phyloP scores from a whole-genome alignment of 2,888 invertebrate species.

The Lutraria lutraria region DNA sequence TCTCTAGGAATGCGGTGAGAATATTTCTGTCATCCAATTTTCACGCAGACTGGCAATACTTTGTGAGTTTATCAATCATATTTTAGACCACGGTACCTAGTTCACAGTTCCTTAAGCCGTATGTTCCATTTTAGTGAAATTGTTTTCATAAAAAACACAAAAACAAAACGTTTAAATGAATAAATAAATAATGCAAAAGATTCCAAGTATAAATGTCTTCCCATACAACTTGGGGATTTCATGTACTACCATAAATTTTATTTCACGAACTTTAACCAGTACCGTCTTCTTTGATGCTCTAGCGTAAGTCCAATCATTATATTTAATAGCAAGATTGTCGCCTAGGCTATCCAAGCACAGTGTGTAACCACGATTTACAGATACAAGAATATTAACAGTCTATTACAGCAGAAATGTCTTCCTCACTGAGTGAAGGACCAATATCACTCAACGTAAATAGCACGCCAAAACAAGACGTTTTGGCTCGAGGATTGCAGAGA shows the following conservation, averaged over 20 bases:
- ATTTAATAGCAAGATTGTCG: not conserved
- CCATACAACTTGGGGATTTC: too few relatives aligned
- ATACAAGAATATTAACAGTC: not conserved
- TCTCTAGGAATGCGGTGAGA: not conserved
- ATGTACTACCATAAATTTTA: too few relatives aligned
- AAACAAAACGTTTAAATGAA: not conserved
- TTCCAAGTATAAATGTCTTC: too few relatives aligned
- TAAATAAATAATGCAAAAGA: not conserved
- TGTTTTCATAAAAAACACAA: too few relatives aligned
- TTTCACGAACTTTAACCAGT: too few relatives aligned
- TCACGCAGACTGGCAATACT: not conserved
- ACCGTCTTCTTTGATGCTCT: too few relatives aligned
- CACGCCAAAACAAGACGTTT: slow-evolving; percentile 5
- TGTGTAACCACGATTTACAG: not conserved
- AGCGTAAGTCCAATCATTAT: not conserved
- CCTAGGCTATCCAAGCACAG: not conserved
- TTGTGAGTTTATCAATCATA: too few relatives aligned
- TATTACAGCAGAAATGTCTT: not conserved
- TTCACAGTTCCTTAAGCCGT: too few relatives aligned
- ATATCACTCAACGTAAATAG: not conserved
- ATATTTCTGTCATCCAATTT: not conserved
- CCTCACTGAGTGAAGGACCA: not conserved
- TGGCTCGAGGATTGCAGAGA: not conserved
- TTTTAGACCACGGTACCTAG: too few relatives aligned
- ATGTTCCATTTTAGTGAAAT: too few relatives aligned